Evolutionary conservation across 2,797 vertebrate species (phyloP).

Genomic region (Phalanger gymnotis): DNA sequence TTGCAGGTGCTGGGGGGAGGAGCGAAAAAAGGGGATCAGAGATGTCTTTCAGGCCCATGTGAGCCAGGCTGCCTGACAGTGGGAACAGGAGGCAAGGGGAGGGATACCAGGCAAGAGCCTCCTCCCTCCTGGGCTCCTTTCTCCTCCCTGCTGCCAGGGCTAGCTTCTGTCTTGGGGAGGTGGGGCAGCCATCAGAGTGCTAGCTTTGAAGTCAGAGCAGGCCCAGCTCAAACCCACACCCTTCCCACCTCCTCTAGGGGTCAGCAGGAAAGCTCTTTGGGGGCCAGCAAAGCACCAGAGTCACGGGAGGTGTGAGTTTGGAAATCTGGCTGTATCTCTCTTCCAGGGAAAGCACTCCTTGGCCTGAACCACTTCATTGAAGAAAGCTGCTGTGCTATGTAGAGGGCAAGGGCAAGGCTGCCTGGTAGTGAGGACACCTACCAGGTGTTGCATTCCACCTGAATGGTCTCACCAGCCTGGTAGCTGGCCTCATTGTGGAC

Average conservation of each 20-base stretch:
- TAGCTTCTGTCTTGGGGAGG: background rate
- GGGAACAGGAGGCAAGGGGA: background rate
- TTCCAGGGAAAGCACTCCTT: background rate
- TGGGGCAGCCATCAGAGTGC: background rate
- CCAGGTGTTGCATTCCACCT: conserved; percentile 94
- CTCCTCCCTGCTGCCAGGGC: background rate
- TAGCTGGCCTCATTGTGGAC: conserved; percentile 90
- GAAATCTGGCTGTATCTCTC: background rate
- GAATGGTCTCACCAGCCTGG: conserved; percentile 87
- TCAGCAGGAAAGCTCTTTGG: background rate
- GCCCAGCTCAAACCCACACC: background rate
- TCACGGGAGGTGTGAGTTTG: background rate
- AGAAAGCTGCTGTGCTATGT: background rate
- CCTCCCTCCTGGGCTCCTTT: background rate
- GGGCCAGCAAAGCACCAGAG: background rate
- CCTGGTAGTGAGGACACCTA: conserved; percentile 75
- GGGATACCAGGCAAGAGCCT: accelerated
- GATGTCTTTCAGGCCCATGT: background rate
- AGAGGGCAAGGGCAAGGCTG: background rate
- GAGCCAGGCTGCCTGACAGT: background rate
- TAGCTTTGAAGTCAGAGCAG: background rate
- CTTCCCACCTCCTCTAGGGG: background rate
- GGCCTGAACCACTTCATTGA: background rate
- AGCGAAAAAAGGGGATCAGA: conserved; percentile 37
- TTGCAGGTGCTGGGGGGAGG: conserved; percentile 87